Percentiles rank a stretch among this genome's conserved stretches.
phyloP scores from a whole-genome alignment of 2,113 vertebrate genomes.

The Brachionichthys hirsutus region DNA sequence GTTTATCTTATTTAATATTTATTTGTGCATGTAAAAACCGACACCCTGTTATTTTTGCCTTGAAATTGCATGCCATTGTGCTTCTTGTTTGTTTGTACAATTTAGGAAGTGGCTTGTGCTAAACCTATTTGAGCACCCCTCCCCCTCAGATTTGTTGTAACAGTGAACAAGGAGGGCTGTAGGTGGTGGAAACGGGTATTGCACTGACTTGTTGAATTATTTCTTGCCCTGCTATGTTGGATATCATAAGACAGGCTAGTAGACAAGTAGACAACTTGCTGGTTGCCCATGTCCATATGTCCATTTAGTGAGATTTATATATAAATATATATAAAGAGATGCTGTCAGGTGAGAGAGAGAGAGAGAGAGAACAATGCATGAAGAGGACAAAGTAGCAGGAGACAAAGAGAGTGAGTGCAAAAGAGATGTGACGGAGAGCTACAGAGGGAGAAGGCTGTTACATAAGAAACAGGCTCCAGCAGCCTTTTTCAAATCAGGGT shows the following conservation, averaged over 20 bases:
- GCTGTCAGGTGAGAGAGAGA: slow-evolving; percentile 13
- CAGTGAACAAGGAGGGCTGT: slow-evolving; percentile 51
- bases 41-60: slow-evolving; percentile 44
- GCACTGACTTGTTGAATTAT: slow-evolving; percentile 70
- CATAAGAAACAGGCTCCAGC: slow-evolving; percentile 30
- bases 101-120: slow-evolving; percentile 44
- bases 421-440: slow-evolving; percentile 13
- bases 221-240: slow-evolving; percentile 47
- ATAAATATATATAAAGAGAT: slow-evolving; percentile 30
- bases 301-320: slow-evolving; percentile 18
- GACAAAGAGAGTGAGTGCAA: neutral
- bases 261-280: slow-evolving; percentile 36
- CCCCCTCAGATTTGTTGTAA: slow-evolving; percentile 31
- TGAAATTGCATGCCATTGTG: slow-evolving; percentile 62
- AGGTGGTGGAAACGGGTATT: slow-evolving; percentile 63
- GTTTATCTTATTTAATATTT: slow-evolving; percentile 35
- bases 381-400: slow-evolving; percentile 12
- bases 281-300: slow-evolving; percentile 26
- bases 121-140: slow-evolving; percentile 39
- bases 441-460: slow-evolving; percentile 19
- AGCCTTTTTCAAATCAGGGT: slow-evolving; percentile 24
- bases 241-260: slow-evolving; percentile 37
- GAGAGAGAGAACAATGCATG: slow-evolving; percentile 2
- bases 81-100: slow-evolving; percentile 36
- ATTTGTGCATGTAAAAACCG: slow-evolving; percentile 58